Evolutionary conservation across 1,140 invertebrate genomes (phyloP), one percentile per base, ranked within the genome.

Genomic region (Mizuhopecten yessoensis): DNA sequence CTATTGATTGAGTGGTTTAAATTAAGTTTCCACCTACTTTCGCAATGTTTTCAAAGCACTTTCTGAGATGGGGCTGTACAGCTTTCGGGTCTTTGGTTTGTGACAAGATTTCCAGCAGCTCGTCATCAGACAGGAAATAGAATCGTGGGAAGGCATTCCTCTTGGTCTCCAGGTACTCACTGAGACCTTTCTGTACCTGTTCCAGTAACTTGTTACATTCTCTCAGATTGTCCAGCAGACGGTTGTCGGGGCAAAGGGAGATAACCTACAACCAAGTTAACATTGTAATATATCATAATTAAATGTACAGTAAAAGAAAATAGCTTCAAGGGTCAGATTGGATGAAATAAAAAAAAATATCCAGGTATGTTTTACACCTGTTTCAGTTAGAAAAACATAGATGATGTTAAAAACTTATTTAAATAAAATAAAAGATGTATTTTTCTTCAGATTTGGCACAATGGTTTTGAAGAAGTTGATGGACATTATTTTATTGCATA

Each of bases 101-200:
- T 0, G 98, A 97, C 49, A 99, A 96, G 95, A 99, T 98, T 96
- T 98, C 98, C 11, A 99, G 96, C 34, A 98, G 96, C 96, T 98
- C 98, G 96, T 98, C 98, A 96, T 99, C 98, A 10, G 98, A 98
- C 93, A 99, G 98, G 94, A 99, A 99, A 97, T 98, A 99, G 95
- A 98, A 97, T 86, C 96, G 95, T 88, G 98, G 98, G 97, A 99
- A 99, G 87, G 98, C 95, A 94, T 98, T 97, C 57, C 98, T 96
- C 95, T 99, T 99, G 0, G 97, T 98, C 97, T 99, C 98, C 91
- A 99, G 96, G 96, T 98, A 99, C 92, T 98, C 97, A 34, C 97
- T 97, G 2, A 98, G 97, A 0, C 98, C 98, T 93, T 98, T 98
- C 92, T 98, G 97, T 0, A 98, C 98, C 20, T 98, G 97, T 90